Percentiles rank a stretch among this genome's conserved stretches.
These are phyloP conservation scores for Hippocampus guttulatus DNA, from an alignment of 2,113 vertebrate species.

Conservation along the genomic window DNA sequence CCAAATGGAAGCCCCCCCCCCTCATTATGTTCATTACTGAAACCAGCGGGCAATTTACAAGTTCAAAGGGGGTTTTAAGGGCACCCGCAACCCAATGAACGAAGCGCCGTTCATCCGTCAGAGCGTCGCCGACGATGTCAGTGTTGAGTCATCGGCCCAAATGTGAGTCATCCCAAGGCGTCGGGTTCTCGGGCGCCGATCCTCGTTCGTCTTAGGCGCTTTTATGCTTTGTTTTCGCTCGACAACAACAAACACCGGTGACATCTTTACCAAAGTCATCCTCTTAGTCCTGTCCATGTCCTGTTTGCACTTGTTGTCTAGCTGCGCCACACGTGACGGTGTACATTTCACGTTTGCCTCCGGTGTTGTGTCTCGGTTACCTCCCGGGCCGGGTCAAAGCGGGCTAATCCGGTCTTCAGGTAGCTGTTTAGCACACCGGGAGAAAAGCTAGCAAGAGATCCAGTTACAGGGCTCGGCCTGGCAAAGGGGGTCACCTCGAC, in stretches of 20 bases:
- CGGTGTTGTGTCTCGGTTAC: constrained; percentile 70
- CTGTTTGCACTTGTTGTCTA: constrained; percentile 47
- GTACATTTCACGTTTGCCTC: constrained; percentile 62
- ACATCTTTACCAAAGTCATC: constrained; percentile 64
- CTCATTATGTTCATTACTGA: constrained; percentile 98
- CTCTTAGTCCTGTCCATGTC: constrained; percentile 66
- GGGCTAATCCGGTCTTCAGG: constrained; percentile 75
- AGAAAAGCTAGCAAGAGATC: constrained; percentile 68
- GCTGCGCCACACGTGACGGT: constrained; percentile 56
- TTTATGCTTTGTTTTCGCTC: constrained; percentile 72
- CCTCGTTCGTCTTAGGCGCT: constrained; percentile 76
- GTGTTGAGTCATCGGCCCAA: constrained; percentile 89
- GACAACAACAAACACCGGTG: constrained; percentile 60
- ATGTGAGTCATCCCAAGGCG: constrained; percentile 84
- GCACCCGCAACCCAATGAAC: constrained; percentile 96
- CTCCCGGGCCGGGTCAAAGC: constrained; percentile 66
- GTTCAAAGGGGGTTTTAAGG: constrained; percentile 96
- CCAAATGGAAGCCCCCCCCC: constrained; percentile 73
- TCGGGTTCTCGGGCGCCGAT: constrained; percentile 68
- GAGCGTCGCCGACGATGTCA: constrained; percentile 82
- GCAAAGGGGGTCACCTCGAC: constrained; percentile 71
- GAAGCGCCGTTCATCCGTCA: constrained; percentile 96
- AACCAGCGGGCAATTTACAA: constrained; percentile 99
- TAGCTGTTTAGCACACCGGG: constrained; percentile 73
- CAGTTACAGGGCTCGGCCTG: constrained; percentile 71